Base-by-base conservation (phyloP, 2,888 invertebrate species). In the Podotricha telesiphe region DNA sequence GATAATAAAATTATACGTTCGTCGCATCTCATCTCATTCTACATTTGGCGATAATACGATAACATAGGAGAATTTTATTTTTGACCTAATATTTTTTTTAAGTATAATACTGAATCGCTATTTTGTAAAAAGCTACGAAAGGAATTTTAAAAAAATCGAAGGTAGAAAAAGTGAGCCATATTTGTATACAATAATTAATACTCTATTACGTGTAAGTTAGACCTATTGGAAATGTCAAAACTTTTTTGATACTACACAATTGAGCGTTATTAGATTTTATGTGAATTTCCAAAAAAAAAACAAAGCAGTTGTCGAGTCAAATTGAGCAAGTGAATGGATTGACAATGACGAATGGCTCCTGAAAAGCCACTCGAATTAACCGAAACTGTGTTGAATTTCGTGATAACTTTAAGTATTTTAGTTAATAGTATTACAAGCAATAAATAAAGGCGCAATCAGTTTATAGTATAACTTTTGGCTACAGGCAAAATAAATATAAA, bases 331-430 rank as follows among this genome's bases (percentile, higher is more conserved):
- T 79, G 79, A 81, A 83, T 73, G 80, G 84, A 85, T 86, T 86
- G 90, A 89, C 89, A 89, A 83, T 87, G 90, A 91, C 81, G 82
- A 83, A 90, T 88, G 85, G 82, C 88, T 88, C 86, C 67, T 70
- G 69, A 51, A 70, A 74, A 74, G 67, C 72, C 69, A 67, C 85
- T 80, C 79, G 82, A 78, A 73, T 70, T 69, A 71, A 71, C 67
- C 56, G 68, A 69, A 70, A 65, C 37, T 65, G 65, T 61, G 51
- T 55, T 80, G 79, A 81, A 83, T 82, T 84, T 84, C 80, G 80
- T 81, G 80, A 81, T 76, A 79, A 78, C 80, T 83, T 42, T 19
- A 20, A 13, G 22, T n/a, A 84, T 87, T 83, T 58, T 37, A 64
- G 20, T 19, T 13, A 34, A 47, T 40, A 48, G 40, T 45, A 37